A percentile compares a stretch with the other conserved stretches of the same genome.
These are phyloP conservation scores for Cryptotermes secundus DNA, from an alignment of 1,140 invertebrate species.

Conservation along the genomic window DNA sequence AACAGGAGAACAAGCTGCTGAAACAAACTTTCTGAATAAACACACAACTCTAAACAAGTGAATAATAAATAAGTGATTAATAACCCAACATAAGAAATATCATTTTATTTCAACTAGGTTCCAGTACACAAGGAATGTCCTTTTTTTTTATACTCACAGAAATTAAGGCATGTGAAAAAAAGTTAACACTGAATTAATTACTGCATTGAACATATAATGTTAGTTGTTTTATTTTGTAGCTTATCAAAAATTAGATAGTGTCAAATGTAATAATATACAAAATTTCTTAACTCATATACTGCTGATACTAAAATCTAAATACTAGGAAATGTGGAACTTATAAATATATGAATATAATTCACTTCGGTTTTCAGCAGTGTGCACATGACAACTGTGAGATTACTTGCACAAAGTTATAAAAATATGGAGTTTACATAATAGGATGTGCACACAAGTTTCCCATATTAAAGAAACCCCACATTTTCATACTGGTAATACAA, in stretches of 20 bases:
- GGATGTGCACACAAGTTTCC: not conserved
- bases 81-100: no score
- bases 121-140: no score
- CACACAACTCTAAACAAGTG: no score
- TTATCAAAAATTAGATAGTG: not conserved
- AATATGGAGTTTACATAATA: not conserved
- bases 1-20: no score
- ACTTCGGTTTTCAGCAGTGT: not conserved
- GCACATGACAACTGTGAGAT: not conserved
- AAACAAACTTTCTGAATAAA: no score
- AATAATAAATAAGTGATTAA: no score
- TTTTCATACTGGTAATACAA: not conserved
- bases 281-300: not conserved
- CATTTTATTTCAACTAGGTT: no score
- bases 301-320: constrained; percentile 15
- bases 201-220: not conserved
- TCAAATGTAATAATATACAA: not conserved
- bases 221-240: not conserved
- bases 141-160: not conserved
- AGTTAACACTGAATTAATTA: not conserved
- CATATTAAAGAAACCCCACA: not conserved
- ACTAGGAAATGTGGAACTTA: not conserved
- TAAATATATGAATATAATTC: not conserved
- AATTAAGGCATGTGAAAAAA: not conserved
- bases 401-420: not conserved